Evolutionary conservation across 2,797 vertebrate genomes (phyloP).

Genomic region (Champsocephalus esox): DNA sequence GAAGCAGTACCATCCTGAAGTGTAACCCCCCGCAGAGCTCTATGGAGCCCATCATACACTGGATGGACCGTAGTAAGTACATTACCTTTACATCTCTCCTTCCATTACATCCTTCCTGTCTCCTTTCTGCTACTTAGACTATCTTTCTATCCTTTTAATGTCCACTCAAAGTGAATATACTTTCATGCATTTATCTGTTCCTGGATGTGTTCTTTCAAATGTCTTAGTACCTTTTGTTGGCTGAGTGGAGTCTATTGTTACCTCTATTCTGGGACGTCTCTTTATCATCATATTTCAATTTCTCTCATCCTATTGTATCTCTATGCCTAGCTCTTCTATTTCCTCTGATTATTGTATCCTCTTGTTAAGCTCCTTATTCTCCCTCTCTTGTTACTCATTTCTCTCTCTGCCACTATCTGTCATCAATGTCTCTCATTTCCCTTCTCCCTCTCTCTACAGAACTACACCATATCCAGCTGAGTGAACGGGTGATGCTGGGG

Average conservation of each 20-base stretch:
- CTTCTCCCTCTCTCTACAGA: constrained; percentile 63
- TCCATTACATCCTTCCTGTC: constrained; percentile 48
- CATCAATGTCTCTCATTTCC: background rate
- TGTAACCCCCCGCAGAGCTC: constrained; percentile 85
- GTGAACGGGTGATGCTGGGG: constrained; percentile 88
- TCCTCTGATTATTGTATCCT: constrained; percentile 25
- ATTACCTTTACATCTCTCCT: constrained; percentile 46
- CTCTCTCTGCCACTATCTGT: background rate
- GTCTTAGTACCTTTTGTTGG: background rate
- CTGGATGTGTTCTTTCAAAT: background rate
- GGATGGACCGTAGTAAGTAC: constrained; percentile 87
- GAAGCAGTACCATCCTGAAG: constrained; percentile 75
- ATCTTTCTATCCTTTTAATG: constrained; percentile 17
- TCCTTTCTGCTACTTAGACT: constrained; percentile 14
- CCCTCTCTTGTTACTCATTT: constrained; percentile 1
- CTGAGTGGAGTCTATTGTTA: constrained; percentile 7
- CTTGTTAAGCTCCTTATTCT: constrained; percentile 3
- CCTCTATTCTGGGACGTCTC: background rate
- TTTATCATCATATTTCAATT: constrained; percentile 6
- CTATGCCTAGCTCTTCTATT: background rate
- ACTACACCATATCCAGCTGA: constrained; percentile 88
- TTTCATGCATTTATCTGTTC: constrained; percentile 8
- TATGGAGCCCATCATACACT: constrained; percentile 85
- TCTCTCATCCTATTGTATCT: constrained; percentile 23
- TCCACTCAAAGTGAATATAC: constrained; percentile 8